Base-by-base conservation (phyloP, 2,888 invertebrate genomes). In the Protonemura montana region DNA sequence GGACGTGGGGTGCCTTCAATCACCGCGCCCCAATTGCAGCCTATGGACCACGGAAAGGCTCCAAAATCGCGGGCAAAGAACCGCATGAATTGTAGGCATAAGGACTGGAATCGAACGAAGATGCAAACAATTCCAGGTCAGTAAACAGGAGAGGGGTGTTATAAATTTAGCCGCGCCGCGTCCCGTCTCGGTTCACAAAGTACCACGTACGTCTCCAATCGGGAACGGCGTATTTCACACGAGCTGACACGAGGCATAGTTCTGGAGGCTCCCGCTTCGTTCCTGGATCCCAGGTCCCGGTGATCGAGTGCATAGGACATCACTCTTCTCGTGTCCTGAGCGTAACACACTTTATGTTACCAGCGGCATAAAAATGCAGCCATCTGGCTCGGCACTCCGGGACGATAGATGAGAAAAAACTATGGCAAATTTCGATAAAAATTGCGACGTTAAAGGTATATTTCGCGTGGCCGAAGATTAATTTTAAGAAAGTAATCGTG, bases 121-220 rank as follows among this genome's bases (percentile, higher is more conserved):
- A 59, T 59, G 59, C 59, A 21, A 59, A 59, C 59, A 59, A 59
- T 59, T 59, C 59, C 59, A 59, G 59, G 16, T 21, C 59, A 59
- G 59, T 59, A 59, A 59, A 59, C 59, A 59, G 59, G 59, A 59
- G 13, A 10, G 59, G 59, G 59, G 59, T 59, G 59, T 59, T 59
- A 59, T 59, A 59, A 59, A 59, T 59, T 59, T 59, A 59, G 59
- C 59, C 59, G 59, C 13, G 21, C 1, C 6, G 59, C 59, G 13
- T 21, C 59, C 59, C 21, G 59, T 59, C 59, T 59, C 59, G 13
- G 59, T 59, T 59, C 59, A 59, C 59, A 59, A 59, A 59, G 59
- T 59, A 59, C 59, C 59, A 59, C 59, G 59, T 59, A 13, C 59
- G 59, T 59, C 59, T 59, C 59, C 59, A 59, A 59, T 59, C 59